A percentile compares a stretch with the other conserved stretches of the same genome.
These are phyloP conservation scores for Drosophila vallismaia DNA, from an alignment of 2,888 invertebrate genomes.

Conservation along the genomic window DNA sequence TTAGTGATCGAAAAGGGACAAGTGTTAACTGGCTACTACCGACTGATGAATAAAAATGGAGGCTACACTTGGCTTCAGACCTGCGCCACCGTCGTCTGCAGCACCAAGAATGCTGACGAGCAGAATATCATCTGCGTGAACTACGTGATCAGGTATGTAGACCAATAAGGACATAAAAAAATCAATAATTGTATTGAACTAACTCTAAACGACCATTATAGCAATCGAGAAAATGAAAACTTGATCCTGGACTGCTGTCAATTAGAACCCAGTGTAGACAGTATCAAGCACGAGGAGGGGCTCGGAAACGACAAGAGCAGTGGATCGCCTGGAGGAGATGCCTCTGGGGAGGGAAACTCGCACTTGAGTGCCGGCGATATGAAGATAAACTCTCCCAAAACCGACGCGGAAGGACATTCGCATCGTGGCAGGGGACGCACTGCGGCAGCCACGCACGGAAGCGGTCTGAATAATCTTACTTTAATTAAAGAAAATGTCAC, in stretches of 20 bases:
- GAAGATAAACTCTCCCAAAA: slow-evolving; percentile 84
- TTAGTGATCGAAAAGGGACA: slow-evolving; percentile 98
- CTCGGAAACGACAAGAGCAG: slow-evolving; percentile 89
- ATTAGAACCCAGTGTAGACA: slow-evolving; percentile 90
- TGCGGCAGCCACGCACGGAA: slow-evolving; percentile 73
- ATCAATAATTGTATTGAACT: background rate
- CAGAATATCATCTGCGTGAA: slow-evolving; percentile 99
- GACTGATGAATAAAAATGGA: slow-evolving; percentile 97
- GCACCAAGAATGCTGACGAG: slow-evolving; percentile 97
- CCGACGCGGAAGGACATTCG: slow-evolving; percentile 81
- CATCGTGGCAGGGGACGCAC: slow-evolving; percentile 77
- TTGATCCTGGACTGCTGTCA: slow-evolving; percentile 97
- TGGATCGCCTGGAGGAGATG: slow-evolving; percentile 95
- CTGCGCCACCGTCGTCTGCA: slow-evolving; percentile 98
- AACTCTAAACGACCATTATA: slow-evolving; percentile 29
- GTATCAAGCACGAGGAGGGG: slow-evolving; percentile 91
- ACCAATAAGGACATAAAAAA: background rate
- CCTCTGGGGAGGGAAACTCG: slow-evolving; percentile 84
- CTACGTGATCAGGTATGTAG: slow-evolving; percentile 95
- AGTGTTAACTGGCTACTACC: slow-evolving; percentile 97
- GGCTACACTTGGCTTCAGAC: slow-evolving; percentile 99
- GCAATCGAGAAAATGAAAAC: slow-evolving; percentile 90
- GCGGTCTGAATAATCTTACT: slow-evolving; percentile 68
- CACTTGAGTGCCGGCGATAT: slow-evolving; percentile 78
- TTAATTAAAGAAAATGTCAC: slow-evolving; percentile 79